Evolutionary conservation across 2,888 invertebrate genomes (phyloP).

Genomic region (Listrodromus nycthemerus): DNA sequence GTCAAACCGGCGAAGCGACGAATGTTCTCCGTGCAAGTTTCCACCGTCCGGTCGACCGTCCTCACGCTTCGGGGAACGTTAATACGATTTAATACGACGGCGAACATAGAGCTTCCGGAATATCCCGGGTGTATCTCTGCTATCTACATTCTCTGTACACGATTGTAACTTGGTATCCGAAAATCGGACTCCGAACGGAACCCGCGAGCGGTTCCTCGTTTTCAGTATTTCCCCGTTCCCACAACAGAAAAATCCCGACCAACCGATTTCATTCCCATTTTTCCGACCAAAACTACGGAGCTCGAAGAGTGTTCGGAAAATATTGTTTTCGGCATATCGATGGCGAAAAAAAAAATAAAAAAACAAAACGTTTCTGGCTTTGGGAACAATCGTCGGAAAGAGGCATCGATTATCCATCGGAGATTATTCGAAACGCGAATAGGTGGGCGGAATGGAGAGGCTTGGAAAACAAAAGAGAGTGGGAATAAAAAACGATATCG

Average conservation of each 20-base stretch:
- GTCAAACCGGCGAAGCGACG: conserved; percentile 5
- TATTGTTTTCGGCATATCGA: background rate
- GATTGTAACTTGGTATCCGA: background rate
- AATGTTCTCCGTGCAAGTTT: conserved; percentile 31
- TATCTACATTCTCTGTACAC: background rate
- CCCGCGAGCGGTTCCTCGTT: background rate
- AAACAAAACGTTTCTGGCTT: conserved; percentile 3
- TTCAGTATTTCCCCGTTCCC: background rate
- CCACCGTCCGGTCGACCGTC: conserved; percentile 27
- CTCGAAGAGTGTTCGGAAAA: background rate
- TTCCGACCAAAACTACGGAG: background rate
- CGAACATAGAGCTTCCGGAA: conserved; percentile 17
- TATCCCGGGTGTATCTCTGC: conserved; percentile 5
- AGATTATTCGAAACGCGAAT: conserved; percentile 27
- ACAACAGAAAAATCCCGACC: background rate
- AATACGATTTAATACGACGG: conserved; percentile 33
- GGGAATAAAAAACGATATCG: conserved; percentile 17
- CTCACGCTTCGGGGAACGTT: conserved; percentile 31
- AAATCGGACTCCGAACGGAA: background rate
- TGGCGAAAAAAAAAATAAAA: background rate
- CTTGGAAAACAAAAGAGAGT: background rate
- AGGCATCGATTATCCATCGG: conserved; percentile 13
- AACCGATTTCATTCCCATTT: background rate
- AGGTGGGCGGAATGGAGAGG: background rate
- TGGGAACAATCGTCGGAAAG: background rate